Percentiles rank a stretch among this genome's conserved stretches.
phyloP scores from a whole-genome alignment of 2,113 vertebrate species.

The Sebastes schlegelii region DNA sequence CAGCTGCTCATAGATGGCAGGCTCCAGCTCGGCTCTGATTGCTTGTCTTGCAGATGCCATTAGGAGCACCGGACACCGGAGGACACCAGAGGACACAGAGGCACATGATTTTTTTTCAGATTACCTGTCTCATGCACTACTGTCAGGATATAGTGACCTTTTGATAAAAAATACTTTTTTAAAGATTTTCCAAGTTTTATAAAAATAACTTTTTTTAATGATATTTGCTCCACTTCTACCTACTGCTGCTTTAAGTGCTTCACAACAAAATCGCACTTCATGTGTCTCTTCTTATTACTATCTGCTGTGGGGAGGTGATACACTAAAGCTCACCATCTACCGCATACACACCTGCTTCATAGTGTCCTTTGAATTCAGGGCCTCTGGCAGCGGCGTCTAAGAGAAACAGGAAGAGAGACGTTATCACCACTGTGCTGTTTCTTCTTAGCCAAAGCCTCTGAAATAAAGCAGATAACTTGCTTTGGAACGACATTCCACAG shows the following conservation, averaged over 20 bases:
- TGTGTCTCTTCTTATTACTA: not conserved
- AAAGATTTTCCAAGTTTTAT: too few species aligned
- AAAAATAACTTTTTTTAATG: too few species aligned
- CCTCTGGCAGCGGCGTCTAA: slow-evolving; percentile 84
- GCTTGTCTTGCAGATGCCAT: too few species aligned
- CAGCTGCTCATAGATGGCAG: too few species aligned
- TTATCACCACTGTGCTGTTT: slow-evolving; percentile 16
- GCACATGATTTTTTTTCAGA: too few species aligned
- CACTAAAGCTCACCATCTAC: not conserved
- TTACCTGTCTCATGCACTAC: too few species aligned
- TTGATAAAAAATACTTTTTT: too few species aligned
- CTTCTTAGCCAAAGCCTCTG: slow-evolving; percentile 31
- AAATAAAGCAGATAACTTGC: slow-evolving; percentile 41
- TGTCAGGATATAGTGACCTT: too few species aligned
- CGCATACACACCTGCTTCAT: slow-evolving; percentile 84
- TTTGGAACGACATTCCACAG: slow-evolving; percentile 33
- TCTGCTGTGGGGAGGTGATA: not conserved
- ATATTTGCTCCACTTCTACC: too few species aligned
- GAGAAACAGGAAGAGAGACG: slow-evolving; percentile 48
- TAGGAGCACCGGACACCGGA: too few species aligned
- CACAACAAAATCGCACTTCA: not conserved
- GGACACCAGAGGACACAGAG: too few species aligned
- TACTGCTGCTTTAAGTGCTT: not conserved
- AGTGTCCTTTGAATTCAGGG: slow-evolving; percentile 80
- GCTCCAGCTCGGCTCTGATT: too few species aligned